Evolutionary conservation across 1,140 invertebrate genomes (phyloP).

Genomic region (Cydia amplana): DNA sequence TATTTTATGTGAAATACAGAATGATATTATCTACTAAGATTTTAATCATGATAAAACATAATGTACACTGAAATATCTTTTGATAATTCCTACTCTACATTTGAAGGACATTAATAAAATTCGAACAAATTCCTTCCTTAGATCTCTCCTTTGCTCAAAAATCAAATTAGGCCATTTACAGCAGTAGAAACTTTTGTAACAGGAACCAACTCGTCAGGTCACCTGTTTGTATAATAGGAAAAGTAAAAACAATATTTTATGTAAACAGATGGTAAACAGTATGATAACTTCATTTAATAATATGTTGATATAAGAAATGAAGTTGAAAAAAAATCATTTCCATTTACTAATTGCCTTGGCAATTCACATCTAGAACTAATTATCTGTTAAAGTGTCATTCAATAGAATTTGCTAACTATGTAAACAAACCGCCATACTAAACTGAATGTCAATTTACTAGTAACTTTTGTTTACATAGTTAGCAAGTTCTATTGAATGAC

Average conservation of each 20-base stretch:
- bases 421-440: too few relatives aligned
- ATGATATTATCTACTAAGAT: neutral
- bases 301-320: neutral
- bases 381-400: too few relatives aligned
- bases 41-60: neutral
- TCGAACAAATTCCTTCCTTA: neutral
- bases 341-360: neutral
- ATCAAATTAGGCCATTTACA: too few relatives aligned
- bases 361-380: neutral
- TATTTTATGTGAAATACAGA: neutral
- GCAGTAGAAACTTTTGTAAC: too few relatives aligned
- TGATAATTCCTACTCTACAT: slow-evolving; percentile 11
- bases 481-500: too few relatives aligned
- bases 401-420: too few relatives aligned
- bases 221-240: too few relatives aligned
- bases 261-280: neutral
- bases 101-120: neutral
- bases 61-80: neutral
- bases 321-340: neutral
- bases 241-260: neutral
- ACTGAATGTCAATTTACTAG: too few relatives aligned
- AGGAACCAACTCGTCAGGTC: too few relatives aligned
- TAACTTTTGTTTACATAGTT: too few relatives aligned
- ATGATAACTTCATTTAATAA: neutral
- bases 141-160: too few relatives aligned